Base-by-base conservation (phyloP, 2,888 invertebrate species). In the Lasioglossum villosulum region DNA sequence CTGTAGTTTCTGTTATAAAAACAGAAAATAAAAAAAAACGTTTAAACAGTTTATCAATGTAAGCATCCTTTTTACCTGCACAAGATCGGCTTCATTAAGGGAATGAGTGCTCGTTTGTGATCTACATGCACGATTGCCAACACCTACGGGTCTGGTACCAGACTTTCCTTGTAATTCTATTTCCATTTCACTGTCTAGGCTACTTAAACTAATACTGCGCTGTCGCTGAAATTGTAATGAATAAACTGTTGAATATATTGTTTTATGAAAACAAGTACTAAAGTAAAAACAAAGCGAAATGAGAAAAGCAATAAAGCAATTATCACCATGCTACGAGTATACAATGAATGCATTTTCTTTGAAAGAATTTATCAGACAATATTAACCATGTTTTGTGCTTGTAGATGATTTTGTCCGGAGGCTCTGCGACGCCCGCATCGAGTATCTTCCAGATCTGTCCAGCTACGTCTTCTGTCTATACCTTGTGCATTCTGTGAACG, bases 141-240 rank as follows among this genome's bases (percentile, higher is more conserved):
- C 93, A 27, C 92, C 96, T 90, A 96, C 96, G 30, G 96, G 95
- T 80, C 96, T 95, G 68, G 93, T 91, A 94, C 94, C 91, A 94
- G 95, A 80, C 96, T 95, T 84, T 96, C 96, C 8, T 96, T 97
- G 90, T 83, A 95, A 91, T 79, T 94, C 95, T 84, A 95, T 92
- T 76, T 98, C 98, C 86, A 97, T 97, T 94, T 98, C 98, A 45
- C 98, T 98, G 95, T 98, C 98, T 96, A 98, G 97, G 94, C 97
- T 97, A 94, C 97, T 97, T 88, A 97, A 95, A 93, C 97, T 97
- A 93, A 97, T 96, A 94, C 97, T 97, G 90, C 93, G 94, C 87
- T 95, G 94, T 84, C 95, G 94, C 93, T 94, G 89, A 87, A 92
- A 92, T 83, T 78, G 23, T 81, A 87, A 86, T 23, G 56, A 14